Conservation (phyloP, 2,888 invertebrate species). For the Antitype chi region DNA sequence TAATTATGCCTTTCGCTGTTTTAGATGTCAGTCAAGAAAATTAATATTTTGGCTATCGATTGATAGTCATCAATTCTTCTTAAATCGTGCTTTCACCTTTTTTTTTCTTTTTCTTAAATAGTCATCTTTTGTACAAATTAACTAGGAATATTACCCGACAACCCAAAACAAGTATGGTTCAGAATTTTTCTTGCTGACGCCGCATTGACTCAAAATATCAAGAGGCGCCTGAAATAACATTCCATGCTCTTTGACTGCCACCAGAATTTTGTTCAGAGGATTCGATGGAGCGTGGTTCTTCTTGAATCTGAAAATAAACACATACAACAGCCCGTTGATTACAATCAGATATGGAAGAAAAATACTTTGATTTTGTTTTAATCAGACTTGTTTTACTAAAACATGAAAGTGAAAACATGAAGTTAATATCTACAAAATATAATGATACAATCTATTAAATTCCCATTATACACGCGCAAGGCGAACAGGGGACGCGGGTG, state of each 20-base stretch:
- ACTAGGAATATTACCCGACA: constrained; percentile 90
- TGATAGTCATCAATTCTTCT: neutral
- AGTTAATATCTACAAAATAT: neutral
- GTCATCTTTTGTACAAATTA: neutral
- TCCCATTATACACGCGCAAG: too few species aligned
- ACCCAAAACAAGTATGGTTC: constrained; percentile 94
- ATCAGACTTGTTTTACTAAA: neutral
- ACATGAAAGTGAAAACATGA: too few species aligned
- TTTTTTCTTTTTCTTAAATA: neutral
- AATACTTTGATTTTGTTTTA: neutral
- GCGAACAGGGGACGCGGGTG: too few species aligned
- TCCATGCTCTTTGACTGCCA: constrained; percentile 96
- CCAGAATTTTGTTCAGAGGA: constrained; percentile 93
- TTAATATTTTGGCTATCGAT: neutral
- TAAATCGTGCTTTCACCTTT: neutral
- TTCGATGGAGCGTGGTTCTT: constrained; percentile 90
- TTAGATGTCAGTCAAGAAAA: neutral
- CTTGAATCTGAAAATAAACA: constrained; percentile 84
- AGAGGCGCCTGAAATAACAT: constrained; percentile 92
- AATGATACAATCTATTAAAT: too few species aligned
- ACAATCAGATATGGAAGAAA: neutral
- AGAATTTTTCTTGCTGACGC: constrained; percentile 79
- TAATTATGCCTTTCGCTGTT: neutral
- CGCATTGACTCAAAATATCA: constrained; percentile 81
- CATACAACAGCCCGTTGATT: neutral